Conservation (phyloP, 2,888 invertebrate genomes). For the Oscheius sp. region DNA sequence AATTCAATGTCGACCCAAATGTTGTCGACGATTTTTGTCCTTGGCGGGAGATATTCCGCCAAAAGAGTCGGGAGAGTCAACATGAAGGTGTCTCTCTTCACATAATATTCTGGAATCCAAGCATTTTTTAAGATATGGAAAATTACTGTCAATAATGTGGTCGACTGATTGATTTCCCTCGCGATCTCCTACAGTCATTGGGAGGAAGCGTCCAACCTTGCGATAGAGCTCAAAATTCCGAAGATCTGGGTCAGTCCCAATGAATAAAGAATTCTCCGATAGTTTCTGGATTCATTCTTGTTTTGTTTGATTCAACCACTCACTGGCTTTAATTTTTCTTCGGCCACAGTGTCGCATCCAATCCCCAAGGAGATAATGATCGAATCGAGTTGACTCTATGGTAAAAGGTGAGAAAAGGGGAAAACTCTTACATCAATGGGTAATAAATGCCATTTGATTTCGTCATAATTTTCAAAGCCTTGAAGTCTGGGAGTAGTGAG, state of each 20-base stretch:
- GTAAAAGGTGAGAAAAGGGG: background rate
- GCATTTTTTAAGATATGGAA: background rate
- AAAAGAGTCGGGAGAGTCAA: background rate
- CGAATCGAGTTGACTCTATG: background rate
- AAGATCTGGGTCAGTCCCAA: conserved; percentile 2
- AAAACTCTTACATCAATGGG: conserved; percentile 4
- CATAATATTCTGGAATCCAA: background rate
- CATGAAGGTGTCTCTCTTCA: background rate
- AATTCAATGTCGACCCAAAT: conserved; percentile 12
- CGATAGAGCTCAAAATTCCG: background rate
- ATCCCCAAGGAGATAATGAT: background rate
- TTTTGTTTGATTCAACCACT: background rate
- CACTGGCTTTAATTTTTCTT: background rate
- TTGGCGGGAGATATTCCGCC: background rate
- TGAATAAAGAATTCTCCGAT: background rate
- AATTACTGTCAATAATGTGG: background rate
- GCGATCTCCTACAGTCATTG: background rate
- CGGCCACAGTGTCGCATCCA: background rate
- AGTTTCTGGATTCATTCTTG: background rate
- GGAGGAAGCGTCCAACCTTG: background rate
- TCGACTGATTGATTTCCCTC: background rate
- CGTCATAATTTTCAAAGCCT: background rate
- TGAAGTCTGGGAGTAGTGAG: background rate
- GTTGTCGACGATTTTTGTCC: background rate
- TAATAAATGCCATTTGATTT: background rate